These are phyloP conservation scores for Uropsilus gracilis DNA, from an alignment of 2,113 vertebrate species.

Conservation along the genomic window DNA sequence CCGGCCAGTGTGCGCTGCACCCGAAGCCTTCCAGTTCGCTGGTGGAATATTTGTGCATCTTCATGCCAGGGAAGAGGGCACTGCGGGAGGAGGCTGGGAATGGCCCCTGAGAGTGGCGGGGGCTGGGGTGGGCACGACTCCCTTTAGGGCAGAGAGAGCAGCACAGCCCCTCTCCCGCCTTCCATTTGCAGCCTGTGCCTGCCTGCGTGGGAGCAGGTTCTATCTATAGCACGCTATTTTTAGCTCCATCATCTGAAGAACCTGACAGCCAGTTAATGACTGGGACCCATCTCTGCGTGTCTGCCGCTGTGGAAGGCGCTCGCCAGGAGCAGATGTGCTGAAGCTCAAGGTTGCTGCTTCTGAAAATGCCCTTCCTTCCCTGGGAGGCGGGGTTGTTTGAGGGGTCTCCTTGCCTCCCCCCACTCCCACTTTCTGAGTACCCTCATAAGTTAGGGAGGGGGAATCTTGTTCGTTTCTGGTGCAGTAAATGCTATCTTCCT, in stretches of 20 bases:
- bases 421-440: neutral
- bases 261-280: conserved; percentile 80
- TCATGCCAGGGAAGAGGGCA: conserved; percentile 76
- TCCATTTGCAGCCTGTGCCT: conserved; percentile 41
- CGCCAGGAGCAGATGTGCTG: conserved; percentile 55
- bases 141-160: neutral
- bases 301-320: conserved; percentile 38
- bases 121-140: neutral
- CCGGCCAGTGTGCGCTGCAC: neutral
- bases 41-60: conserved; percentile 66
- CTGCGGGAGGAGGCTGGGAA: conserved; percentile 67
- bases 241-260: conserved; percentile 72
- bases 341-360: conserved; percentile 64
- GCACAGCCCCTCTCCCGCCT: neutral
- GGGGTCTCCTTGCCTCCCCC: neutral
- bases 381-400: neutral
- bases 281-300: conserved; percentile 56
- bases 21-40: conserved; percentile 63
- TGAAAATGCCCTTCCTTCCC: conserved; percentile 46
- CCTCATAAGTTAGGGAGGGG: neutral
- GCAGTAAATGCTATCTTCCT: neutral
- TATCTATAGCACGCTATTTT: conserved; percentile 82
- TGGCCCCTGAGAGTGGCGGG: conserved; percentile 56
- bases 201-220: conserved; percentile 60
- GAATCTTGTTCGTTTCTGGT: neutral